A percentile compares a stretch with the other conserved stretches of the same genome.
These are phyloP conservation scores for Dendropsophus ebraccatus DNA, from an alignment of 2,113 vertebrate genomes.

Conservation along the genomic window DNA sequence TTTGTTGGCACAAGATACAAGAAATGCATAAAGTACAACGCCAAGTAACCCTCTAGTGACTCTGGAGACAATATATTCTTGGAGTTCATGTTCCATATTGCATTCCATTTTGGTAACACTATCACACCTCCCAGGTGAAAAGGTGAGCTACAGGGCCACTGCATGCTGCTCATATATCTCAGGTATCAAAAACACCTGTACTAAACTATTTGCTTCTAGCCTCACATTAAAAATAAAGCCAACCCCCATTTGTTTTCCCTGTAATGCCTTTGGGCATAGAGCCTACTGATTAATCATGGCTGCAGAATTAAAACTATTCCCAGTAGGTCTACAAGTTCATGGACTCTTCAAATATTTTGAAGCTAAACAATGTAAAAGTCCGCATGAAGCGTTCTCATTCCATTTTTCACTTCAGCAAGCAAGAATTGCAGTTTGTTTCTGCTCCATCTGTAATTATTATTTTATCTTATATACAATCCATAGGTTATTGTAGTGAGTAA, in stretches of 20 bases:
- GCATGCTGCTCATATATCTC: conserved; percentile 53
- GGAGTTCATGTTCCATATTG: conserved; percentile 55
- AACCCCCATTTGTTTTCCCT: conserved; percentile 20
- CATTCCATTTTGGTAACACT: conserved; percentile 58
- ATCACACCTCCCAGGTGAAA: conserved; percentile 59
- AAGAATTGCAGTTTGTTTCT: not conserved
- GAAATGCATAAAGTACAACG: conserved; percentile 48
- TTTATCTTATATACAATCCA: not conserved
- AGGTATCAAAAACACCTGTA: conserved; percentile 58
- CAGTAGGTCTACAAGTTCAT: conserved; percentile 37
- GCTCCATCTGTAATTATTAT: not conserved
- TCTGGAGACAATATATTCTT: conserved; percentile 56
- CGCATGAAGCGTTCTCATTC: conserved; percentile 21
- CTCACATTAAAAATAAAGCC: conserved; percentile 32
- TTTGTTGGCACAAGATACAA: conserved; percentile 52
- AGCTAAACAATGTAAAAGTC: conserved; percentile 31
- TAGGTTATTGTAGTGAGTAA: too few relatives aligned
- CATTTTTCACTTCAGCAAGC: not conserved
- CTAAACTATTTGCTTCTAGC: conserved; percentile 36
- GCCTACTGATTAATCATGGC: conserved; percentile 50
- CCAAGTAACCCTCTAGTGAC: conserved; percentile 55
- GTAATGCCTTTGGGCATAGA: conserved; percentile 49
- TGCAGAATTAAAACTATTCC: conserved; percentile 52
- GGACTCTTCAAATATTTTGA: conserved; percentile 39
- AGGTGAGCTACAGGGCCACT: conserved; percentile 52